These are phyloP conservation scores for Dendrocincla fuliginosa DNA, from an alignment of 2,797 vertebrate species.

Conservation along the genomic window DNA sequence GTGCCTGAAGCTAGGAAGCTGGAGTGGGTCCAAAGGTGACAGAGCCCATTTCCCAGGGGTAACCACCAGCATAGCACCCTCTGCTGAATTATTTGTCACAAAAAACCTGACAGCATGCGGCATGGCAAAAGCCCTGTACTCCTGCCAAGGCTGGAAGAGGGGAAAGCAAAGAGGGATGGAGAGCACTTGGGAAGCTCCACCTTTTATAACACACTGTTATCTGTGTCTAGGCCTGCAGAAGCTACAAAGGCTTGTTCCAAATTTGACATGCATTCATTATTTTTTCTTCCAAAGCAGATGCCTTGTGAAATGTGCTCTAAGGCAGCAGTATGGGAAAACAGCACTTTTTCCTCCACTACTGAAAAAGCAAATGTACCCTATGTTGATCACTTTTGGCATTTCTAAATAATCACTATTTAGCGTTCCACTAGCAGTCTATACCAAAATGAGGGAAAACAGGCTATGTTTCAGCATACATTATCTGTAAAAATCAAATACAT, in stretches of 20 bases:
- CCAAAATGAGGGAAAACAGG: neutral
- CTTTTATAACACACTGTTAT: neutral
- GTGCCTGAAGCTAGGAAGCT: neutral
- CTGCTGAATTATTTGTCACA: neutral
- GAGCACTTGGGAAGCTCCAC: neutral
- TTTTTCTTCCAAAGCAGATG: neutral
- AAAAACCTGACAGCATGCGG: neutral
- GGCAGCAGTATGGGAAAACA: neutral
- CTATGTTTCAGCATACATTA: neutral
- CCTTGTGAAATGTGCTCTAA: neutral
- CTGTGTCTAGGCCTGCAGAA: neutral
- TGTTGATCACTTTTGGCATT: neutral
- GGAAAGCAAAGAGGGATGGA: neutral
- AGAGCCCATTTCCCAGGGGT: neutral
- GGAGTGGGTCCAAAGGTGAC: neutral
- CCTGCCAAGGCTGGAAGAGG: neutral
- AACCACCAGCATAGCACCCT: neutral
- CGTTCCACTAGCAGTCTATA: neutral
- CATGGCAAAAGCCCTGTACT: neutral
- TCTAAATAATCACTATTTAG: neutral
- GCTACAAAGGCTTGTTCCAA: neutral
- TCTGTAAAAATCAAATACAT: neutral
- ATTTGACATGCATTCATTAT: neutral
- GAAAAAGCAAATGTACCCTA: neutral
- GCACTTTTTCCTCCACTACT: neutral